Conservation (phyloP, 2,113 vertebrate species). For the Dendropsophus ebraccatus region DNA sequence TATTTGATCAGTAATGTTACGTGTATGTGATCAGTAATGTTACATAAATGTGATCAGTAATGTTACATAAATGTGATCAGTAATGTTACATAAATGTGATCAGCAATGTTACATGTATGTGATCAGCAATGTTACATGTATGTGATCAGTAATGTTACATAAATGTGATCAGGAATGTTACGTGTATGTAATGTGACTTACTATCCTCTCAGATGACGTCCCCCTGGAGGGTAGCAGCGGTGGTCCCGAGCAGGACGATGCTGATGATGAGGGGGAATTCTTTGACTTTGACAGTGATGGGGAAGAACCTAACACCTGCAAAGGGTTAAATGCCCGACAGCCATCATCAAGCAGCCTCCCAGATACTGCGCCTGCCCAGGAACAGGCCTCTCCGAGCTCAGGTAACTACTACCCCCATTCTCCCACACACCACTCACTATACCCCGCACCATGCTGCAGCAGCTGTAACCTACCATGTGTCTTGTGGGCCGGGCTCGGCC, state of each 20-base stretch:
- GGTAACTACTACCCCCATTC: neutral
- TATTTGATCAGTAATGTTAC: no score
- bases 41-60: no score
- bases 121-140: no score
- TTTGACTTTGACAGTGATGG: slow-evolving; percentile 55
- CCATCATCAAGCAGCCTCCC: neutral
- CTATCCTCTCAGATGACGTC: slow-evolving; percentile 26
- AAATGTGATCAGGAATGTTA: neutral
- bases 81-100: no score
- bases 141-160: neutral
- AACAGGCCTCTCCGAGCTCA: neutral
- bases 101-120: no score
- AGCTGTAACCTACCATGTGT: neutral
- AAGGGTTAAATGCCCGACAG: neutral
- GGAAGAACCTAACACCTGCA: slow-evolving; percentile 11
- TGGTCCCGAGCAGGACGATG: neutral
- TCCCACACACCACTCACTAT: neutral
- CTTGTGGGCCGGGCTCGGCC: neutral
- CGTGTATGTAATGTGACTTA: neutral
- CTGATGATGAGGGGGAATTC: slow-evolving; percentile 38
- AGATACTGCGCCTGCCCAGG: neutral
- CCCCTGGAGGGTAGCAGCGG: neutral
- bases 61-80: no score
- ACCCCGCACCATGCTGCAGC: neutral
- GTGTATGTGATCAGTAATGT: no score